These are phyloP conservation scores for Centropristis striata DNA, from an alignment of 2,113 vertebrate genomes.

Conservation along the genomic window DNA sequence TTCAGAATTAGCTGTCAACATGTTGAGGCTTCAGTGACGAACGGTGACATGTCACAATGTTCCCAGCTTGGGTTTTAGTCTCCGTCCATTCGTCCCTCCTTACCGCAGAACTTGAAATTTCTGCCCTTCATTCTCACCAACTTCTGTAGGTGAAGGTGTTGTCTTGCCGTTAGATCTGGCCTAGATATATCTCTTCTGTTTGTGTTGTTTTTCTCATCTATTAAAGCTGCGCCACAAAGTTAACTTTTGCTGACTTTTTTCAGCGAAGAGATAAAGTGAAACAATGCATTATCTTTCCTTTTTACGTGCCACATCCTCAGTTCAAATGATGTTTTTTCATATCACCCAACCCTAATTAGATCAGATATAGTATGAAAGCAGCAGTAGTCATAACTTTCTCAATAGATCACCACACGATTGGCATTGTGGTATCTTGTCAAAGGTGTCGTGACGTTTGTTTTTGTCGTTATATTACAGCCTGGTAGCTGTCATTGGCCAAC, in stretches of 20 bases:
- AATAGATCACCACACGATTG: background rate
- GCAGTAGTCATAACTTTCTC: background rate
- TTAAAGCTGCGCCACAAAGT: background rate
- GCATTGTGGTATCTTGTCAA: background rate
- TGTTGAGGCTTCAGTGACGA: too few relatives aligned
- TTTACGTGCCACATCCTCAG: background rate
- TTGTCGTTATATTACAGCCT: background rate
- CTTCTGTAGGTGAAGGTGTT: too few relatives aligned
- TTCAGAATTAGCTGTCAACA: too few relatives aligned
- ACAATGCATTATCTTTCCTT: background rate
- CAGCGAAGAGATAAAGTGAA: too few relatives aligned
- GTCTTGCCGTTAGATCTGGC: too few relatives aligned
- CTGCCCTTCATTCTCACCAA: too few relatives aligned
- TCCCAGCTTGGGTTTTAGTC: too few relatives aligned
- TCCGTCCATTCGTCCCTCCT: too few relatives aligned
- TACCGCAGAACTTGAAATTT: too few relatives aligned
- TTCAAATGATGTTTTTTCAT: background rate
- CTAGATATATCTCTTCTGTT: background rate
- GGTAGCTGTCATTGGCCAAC: background rate
- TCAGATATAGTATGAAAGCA: slow-evolving; percentile 2
- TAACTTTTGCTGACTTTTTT: background rate
- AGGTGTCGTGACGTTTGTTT: slow-evolving; percentile 45
- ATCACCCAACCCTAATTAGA: background rate
- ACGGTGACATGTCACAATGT: too few relatives aligned
- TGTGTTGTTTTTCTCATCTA: background rate